These are phyloP conservation scores for Pristionchus arcanus DNA, from an alignment of 2,888 invertebrate genomes.

Conservation along the genomic window DNA sequence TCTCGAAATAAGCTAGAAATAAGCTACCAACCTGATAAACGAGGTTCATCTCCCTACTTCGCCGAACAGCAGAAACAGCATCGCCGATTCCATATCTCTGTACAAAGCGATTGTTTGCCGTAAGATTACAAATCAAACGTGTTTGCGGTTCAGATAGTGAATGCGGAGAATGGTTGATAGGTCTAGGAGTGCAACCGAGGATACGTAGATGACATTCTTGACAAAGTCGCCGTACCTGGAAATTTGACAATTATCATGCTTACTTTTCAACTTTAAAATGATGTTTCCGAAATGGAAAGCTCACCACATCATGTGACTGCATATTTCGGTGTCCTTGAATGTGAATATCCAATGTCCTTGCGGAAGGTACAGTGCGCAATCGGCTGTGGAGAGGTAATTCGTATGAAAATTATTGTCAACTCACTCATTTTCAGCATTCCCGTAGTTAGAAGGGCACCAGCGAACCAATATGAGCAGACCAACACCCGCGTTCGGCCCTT, in stretches of 20 bases:
- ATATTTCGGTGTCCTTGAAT: neutral
- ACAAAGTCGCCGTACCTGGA: neutral
- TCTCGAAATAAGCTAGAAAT: too few relatives aligned
- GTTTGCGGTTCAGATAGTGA: neutral
- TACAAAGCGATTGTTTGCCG: too few relatives aligned
- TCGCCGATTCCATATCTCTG: neutral
- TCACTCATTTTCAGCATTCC: neutral
- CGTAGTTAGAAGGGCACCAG: neutral
- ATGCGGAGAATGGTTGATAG: neutral
- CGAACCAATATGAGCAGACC: neutral
- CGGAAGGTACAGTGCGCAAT: neutral
- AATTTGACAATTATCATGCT: neutral
- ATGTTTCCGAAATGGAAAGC: neutral
- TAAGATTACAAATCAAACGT: neutral
- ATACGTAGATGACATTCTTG: neutral
- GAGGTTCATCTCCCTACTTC: neutral
- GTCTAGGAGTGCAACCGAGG: neutral
- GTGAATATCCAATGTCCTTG: neutral
- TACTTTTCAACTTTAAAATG: too few relatives aligned
- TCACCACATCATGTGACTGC: neutral
- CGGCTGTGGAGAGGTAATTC: neutral
- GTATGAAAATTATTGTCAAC: constrained; percentile 1
- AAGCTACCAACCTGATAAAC: neutral
- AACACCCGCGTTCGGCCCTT: neutral
- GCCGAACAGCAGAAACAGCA: neutral